These are phyloP conservation scores for Myrmecophaga tridactyla DNA, from an alignment of 2,113 vertebrate species.

Conservation along the genomic window DNA sequence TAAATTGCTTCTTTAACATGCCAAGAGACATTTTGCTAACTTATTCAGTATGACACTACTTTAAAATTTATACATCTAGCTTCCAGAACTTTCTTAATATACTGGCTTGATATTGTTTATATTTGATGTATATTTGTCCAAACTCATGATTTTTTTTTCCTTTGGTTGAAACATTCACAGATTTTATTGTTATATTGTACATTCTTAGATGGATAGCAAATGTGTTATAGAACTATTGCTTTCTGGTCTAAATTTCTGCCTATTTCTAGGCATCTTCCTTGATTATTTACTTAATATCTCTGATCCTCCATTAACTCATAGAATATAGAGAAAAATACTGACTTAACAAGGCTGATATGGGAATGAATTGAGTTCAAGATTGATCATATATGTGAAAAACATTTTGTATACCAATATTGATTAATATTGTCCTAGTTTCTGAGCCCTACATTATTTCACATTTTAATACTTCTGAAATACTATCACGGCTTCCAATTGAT, in stretches of 20 bases:
- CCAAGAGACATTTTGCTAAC: neutral
- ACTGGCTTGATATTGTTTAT: neutral
- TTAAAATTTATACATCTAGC: neutral
- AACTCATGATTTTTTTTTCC: neutral
- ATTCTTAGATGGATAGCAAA: neutral
- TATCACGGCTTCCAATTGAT: neutral
- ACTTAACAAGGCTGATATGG: neutral
- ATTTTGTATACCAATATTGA: neutral
- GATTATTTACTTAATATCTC: neutral
- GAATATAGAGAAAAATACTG: neutral
- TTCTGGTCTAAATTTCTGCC: neutral
- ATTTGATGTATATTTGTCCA: neutral
- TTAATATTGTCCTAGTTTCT: neutral
- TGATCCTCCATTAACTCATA: neutral
- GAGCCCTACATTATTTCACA: neutral
- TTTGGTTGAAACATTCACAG: neutral
- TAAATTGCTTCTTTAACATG: conserved; percentile 3
- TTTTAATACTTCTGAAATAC: neutral
- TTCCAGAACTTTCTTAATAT: neutral
- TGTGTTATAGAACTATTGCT: neutral
- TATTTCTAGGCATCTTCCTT: neutral
- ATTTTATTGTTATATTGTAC: neutral
- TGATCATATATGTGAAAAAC: neutral
- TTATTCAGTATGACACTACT: neutral
- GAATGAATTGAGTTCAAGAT: neutral